Evolutionary conservation across 1,140 invertebrate genomes (phyloP).

Genomic region (Halictus rubicundus): DNA sequence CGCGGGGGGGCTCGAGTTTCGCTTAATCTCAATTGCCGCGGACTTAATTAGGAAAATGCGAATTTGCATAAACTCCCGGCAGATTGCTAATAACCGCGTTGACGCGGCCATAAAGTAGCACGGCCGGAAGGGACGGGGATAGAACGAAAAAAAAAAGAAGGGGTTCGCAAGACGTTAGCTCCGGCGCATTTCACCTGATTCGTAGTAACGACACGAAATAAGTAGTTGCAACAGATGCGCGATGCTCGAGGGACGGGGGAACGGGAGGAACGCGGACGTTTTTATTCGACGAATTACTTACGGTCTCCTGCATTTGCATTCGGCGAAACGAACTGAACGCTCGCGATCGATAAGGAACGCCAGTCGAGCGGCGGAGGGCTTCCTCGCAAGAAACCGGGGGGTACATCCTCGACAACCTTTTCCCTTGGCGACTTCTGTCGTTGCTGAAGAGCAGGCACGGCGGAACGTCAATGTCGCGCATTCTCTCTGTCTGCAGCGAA

Average conservation of each 20-base stretch:
- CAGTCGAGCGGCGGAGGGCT: neutral
- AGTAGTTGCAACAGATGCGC: constrained; percentile 5
- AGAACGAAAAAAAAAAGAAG: no score
- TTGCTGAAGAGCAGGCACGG: neutral
- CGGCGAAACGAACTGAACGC: constrained; percentile 12
- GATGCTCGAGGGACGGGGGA: neutral
- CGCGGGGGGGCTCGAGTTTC: no score
- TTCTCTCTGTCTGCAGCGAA: constrained; percentile 33
- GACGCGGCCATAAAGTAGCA: no score
- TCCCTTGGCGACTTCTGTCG: neutral
- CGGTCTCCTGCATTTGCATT: constrained; percentile 7
- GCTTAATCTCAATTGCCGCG: no score
- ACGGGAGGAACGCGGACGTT: neutral
- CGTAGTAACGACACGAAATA: neutral
- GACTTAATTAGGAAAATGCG: no score
- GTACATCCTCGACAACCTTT: constrained; percentile 37
- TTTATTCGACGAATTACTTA: constrained; percentile 23
- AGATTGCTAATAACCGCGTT: no score
- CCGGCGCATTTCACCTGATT: neutral
- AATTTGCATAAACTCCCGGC: no score
- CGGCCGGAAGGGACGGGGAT: no score
- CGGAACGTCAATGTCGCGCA: constrained; percentile 40
- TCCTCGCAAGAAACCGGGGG: constrained; percentile 6
- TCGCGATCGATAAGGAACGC: constrained; percentile 25
- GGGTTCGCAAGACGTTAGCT: neutral